Evolutionary conservation across 2,113 vertebrate genomes (phyloP), one percentile per base, ranked within the genome.

Genomic region (Turdus rufiventris): DNA sequence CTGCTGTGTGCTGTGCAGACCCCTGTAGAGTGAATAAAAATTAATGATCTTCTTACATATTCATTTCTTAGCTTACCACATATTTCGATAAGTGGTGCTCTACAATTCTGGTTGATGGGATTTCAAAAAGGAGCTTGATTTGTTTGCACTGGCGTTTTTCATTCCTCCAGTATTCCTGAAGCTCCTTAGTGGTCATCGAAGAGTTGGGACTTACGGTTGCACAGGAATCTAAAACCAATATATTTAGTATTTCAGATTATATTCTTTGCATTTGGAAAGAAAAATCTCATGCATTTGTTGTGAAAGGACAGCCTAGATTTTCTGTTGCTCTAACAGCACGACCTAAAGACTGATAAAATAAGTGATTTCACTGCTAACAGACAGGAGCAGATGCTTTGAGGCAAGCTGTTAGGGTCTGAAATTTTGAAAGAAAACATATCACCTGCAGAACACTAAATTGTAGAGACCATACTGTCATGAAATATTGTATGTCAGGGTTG

Each of bases 181-280:
- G 98, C 95, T 99, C 98, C 85, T 97, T 98, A 1, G 99, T 99
- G 75, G 99, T 99, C 97, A 99, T 98, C 4, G 97, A 98, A 68
- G 98, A 98, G 67, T 97, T 96, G 53, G 97, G 84, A 53, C 88
- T 91, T 12, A 28, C 36, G 51, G 85, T 79, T 18, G 63, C 24
- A 13, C 10, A 79, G 26, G 28, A 56, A 56, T 65, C 98, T 98
- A 92, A 38, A 95, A 86, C 10, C 2, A 70, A 72, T 42, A 36
- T 23, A 62, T 72, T 82, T 50, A 50, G 10, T 45, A 72, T 54
- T 92, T 89, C 73, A 92, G 34, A 45, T 33, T 70, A 40, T 12
- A 70, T n/a, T 14, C 58, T 47, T 67, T 66, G 77, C 20, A 13
- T 47, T 17, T 68, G 19, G 19, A 79, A 91, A 84, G 26, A 56